phyloP scores from a whole-genome alignment of 2,888 invertebrate genomes.

The Apodemia mormo region DNA sequence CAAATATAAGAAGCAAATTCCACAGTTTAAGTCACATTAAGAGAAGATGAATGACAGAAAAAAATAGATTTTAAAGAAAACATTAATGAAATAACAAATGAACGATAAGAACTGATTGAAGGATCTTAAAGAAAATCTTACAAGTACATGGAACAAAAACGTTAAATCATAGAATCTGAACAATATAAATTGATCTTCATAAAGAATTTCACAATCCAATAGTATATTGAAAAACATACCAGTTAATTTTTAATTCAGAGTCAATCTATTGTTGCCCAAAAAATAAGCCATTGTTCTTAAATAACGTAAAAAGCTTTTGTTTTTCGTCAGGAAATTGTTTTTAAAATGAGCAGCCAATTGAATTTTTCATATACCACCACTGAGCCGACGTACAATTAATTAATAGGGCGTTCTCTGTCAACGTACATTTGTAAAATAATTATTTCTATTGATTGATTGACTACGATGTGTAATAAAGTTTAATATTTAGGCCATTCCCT shows the following conservation, averaged over 20 bases:
- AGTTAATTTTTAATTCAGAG: not conserved
- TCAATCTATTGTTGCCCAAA: not conserved
- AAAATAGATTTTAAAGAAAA: no score
- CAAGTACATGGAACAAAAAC: no score
- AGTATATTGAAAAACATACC: no score
- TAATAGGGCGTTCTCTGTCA: not conserved
- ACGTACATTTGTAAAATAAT: not conserved
- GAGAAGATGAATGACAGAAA: no score
- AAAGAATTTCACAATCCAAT: no score
- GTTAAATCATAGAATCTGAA: no score
- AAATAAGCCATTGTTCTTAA: not conserved
- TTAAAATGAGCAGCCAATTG: not conserved
- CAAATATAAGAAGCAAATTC: no score
- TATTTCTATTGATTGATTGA: not conserved
- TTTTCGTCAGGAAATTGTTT: not conserved
- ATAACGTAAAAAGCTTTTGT: not conserved
- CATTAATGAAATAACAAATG: no score
- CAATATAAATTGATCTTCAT: no score
- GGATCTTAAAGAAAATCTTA: no score
- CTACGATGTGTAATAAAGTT: not conserved
- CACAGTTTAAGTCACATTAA: no score
- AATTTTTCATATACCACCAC: not conserved
- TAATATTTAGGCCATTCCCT: not conserved
- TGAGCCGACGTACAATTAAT: not conserved
- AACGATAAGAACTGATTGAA: no score